These are phyloP conservation scores for Danio tinwini DNA, from an alignment of 2,797 vertebrate species.

Conservation along the genomic window DNA sequence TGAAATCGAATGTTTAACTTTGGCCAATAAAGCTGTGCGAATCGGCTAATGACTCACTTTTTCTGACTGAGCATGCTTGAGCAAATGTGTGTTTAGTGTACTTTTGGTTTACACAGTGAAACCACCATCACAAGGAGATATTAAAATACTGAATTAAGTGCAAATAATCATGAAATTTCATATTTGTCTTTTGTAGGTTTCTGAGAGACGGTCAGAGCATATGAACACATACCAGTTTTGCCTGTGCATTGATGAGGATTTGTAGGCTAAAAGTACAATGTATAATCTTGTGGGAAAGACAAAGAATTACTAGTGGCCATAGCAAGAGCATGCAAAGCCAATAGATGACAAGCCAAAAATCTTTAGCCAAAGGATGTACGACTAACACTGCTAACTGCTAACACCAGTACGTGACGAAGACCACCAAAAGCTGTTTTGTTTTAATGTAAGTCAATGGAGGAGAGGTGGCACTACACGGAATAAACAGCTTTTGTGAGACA, in stretches of 20 bases:
- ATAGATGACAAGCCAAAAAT: too few species aligned
- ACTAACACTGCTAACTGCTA: too few species aligned
- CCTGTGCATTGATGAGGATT: background rate
- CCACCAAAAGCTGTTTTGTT: too few species aligned
- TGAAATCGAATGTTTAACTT: constrained; percentile 48
- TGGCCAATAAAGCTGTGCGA: constrained; percentile 38
- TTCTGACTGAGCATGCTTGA: constrained; percentile 30
- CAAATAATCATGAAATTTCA: background rate
- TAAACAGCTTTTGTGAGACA: too few species aligned
- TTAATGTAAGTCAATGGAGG: too few species aligned
- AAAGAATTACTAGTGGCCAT: too few species aligned
- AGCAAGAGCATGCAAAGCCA: too few species aligned
- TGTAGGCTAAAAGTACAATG: too few species aligned
- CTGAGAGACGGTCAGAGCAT: background rate
- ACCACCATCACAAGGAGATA: constrained; percentile 11
- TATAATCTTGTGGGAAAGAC: too few species aligned
- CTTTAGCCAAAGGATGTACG: too few species aligned
- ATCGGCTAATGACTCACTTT: constrained; percentile 40
- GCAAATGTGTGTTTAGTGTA: constrained; percentile 26
- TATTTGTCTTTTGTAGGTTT: background rate
- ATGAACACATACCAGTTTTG: background rate
- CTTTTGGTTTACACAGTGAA: constrained; percentile 34
- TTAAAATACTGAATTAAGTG: constrained; percentile 2
- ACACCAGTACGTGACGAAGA: too few species aligned
- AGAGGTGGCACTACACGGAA: too few species aligned